These are phyloP conservation scores for Nesidiocoris tenuis DNA, from an alignment of 2,888 invertebrate species.

Conservation along the genomic window DNA sequence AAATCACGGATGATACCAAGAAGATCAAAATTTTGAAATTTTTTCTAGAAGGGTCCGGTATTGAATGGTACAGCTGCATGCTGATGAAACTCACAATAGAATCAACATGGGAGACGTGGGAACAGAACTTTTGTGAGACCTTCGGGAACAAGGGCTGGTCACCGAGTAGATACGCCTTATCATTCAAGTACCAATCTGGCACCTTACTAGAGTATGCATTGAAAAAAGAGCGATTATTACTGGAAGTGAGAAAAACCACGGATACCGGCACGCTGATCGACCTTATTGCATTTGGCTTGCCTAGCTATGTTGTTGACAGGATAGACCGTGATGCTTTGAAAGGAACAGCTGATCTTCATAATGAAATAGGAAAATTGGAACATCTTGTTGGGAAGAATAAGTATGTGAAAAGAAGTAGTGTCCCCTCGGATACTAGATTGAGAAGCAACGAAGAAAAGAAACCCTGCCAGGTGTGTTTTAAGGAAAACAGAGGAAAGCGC, in stretches of 20 bases:
- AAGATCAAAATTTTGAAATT: slow-evolving; percentile 1
- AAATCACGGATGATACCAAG: not conserved
- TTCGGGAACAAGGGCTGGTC: slow-evolving; percentile 4
- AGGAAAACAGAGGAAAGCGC: slow-evolving; percentile 17
- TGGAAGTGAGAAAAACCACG: slow-evolving; percentile 42
- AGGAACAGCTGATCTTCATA: slow-evolving; percentile 52
- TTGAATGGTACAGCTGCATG: slow-evolving; percentile 12
- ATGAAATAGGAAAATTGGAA: no score
- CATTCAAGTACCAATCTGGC: not conserved
- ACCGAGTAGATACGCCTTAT: not conserved
- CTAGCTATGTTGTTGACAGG: slow-evolving; percentile 51
- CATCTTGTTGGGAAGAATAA: no score
- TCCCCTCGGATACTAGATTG: no score
- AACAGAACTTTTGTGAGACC: not conserved
- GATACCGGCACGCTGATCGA: slow-evolving; percentile 42
- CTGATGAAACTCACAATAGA: not conserved
- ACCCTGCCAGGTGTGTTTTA: slow-evolving; percentile 16
- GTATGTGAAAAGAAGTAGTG: no score
- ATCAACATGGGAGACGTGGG: slow-evolving; percentile 2
- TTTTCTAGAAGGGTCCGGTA: not conserved
- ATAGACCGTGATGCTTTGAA: slow-evolving; percentile 52
- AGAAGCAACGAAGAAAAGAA: slow-evolving; percentile 21
- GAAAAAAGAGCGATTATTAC: slow-evolving; percentile 7
- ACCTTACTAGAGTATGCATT: slow-evolving; percentile 4
- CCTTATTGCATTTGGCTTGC: slow-evolving; percentile 48